Percentiles rank a stretch among this genome's conserved stretches.
Conservation (phyloP, 2,113 vertebrate species). For the Leptobrachium ailaonicum region DNA sequence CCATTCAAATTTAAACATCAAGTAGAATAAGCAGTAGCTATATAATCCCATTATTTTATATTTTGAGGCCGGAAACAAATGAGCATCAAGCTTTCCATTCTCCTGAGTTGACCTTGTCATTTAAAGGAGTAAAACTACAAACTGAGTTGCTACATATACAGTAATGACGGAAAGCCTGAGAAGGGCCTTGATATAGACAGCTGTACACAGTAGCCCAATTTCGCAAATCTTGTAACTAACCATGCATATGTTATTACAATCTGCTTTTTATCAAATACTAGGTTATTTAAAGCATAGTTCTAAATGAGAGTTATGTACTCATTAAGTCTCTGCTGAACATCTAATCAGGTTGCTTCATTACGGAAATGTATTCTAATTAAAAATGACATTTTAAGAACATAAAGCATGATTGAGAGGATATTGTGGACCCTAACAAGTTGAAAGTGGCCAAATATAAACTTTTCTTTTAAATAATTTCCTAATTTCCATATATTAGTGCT, state of each 20-base stretch:
- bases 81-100: neutral
- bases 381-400: conserved; percentile 39
- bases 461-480: conserved; percentile 1
- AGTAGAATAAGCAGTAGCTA: no score
- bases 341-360: conserved; percentile 43
- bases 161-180: conserved; percentile 4
- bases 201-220: conserved; percentile 27
- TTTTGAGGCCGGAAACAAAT: no score
- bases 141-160: neutral
- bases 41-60: no score
- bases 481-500: conserved; percentile 33
- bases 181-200: conserved; percentile 10
- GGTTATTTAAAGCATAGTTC: conserved; percentile 45
- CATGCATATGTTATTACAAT: conserved; percentile 48
- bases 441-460: conserved; percentile 21
- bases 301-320: conserved; percentile 37
- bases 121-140: neutral
- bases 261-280: conserved; percentile 42
- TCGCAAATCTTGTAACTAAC: conserved; percentile 28
- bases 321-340: conserved; percentile 39
- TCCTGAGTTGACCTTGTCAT: neutral
- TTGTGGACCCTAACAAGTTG: conserved; percentile 12
- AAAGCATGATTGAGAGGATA: conserved; percentile 23
- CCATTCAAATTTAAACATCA: no score
- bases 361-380: conserved; percentile 42